Base-by-base conservation (phyloP, 2,113 vertebrate genomes). In the Periophthalmodon schlosseri region DNA sequence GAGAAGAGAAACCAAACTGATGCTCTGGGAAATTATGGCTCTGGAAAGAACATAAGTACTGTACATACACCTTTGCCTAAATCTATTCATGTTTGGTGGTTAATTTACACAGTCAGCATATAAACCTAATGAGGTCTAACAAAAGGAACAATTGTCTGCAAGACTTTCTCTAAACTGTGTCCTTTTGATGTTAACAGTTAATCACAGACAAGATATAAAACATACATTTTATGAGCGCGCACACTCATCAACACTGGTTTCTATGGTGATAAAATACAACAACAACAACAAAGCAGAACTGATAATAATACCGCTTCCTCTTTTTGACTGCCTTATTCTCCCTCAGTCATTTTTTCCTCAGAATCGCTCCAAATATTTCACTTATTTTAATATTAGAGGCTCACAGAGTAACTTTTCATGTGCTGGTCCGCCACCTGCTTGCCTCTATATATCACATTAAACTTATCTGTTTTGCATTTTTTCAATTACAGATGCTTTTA, bases 271-370 rank as follows among this genome's bases (percentile, higher is more conserved):
- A 68, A 76, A 70, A 80, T 34, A 77, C 64, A 44, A 77, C 33
- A 1, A n/a, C n/a, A n/a, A 34, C 23, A 71, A 73, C 33, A 75
- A 81, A 78, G 82, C 58, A 89, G 85, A 89, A 86, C 77, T 78
- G 74, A 74, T 74, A 75, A 68, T 70, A 79, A 74, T 81, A 79
- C 34, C 11, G 5, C 54, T 88, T 87, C 87, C 83, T 78, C 81
- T 83, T 86, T 85, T 34, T 11, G 16, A 39, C 34, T 3, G 1
- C n/a, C n/a, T 23, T 23, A 7, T 52, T 52, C 16, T 13, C 21
- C 10, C 0, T 57, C 20, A 56, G 34, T 39, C 14, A 39, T 2
- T 66, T 66, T 46, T 66, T 18, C 20, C 10, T 23, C 9, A 12
- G 13, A 46, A 46, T 12, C n/a, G 10, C 20, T 21, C 20, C 0